Evolutionary conservation across 2,797 vertebrate genomes (phyloP).

Genomic region (Sebastes baramenuke): DNA sequence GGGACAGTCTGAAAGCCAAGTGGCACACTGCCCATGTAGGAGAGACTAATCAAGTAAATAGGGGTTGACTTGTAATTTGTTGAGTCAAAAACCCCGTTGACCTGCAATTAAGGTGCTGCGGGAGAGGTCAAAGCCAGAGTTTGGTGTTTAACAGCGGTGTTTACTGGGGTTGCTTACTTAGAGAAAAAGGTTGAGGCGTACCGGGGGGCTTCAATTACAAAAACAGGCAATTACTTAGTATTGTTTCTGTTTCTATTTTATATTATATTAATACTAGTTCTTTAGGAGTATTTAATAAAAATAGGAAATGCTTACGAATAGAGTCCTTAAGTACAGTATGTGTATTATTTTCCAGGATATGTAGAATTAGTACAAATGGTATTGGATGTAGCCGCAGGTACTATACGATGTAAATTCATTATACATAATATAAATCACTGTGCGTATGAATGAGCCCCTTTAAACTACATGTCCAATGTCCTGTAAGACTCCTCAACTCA

Average conservation of each 20-base stretch:
- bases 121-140: constrained; percentile 30
- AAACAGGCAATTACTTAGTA: neutral
- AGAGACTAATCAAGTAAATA: constrained; percentile 62
- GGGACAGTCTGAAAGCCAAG: constrained; percentile 30
- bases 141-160: constrained; percentile 11
- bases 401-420: neutral
- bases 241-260: neutral
- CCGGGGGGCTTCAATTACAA: neutral
- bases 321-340: neutral
- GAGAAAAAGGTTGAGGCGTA: constrained; percentile 1
- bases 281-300: neutral
- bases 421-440: neutral
- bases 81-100: constrained; percentile 52
- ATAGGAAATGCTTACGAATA: neutral
- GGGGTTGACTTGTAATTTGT: constrained; percentile 60
- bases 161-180: constrained; percentile 24
- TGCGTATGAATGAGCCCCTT: neutral
- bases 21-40: constrained; percentile 40
- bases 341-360: neutral
- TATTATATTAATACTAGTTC: neutral
- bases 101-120: constrained; percentile 40
- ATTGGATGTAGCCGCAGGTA: neutral
- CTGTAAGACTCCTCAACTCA: no score
- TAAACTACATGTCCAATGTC: no score
- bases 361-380: neutral